Evolutionary conservation across 2,888 invertebrate genomes (phyloP), one percentile per base, ranked within the genome.

Genomic region (Linnaemya vulpina): DNA sequence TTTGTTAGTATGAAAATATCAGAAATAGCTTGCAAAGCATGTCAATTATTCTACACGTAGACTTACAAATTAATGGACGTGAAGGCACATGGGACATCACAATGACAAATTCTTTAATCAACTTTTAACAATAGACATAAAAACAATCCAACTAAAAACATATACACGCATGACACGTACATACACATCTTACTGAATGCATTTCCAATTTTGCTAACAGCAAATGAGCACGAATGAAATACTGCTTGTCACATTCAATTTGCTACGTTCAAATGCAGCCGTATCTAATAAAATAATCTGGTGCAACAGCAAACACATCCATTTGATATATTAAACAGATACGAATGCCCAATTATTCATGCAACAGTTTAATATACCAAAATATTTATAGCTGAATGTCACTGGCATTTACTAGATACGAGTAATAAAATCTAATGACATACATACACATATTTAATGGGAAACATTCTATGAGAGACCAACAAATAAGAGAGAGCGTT

Each of bases 401-500:
- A 65, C 30, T 75, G 55, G 30, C 43, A 75, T 65, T 25, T 15
- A 75, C n/a, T n/a, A n/a, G n/a, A n/a, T n/a, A n/a, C n/a, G n/a
- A n/a, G n/a, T n/a, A n/a, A n/a, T n/a, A n/a, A n/a, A n/a, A n/a
- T n/a, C n/a, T n/a, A n/a, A n/a, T n/a, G n/a, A n/a, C n/a, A n/a
- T n/a, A n/a, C n/a, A n/a, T n/a, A n/a, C n/a, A n/a, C n/a, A n/a
- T n/a, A n/a, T 20, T 43, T 15, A 17, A 30, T 60, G 43, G 17
- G 25, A 22, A 22, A 25, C 4, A 5, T 68, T 40, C 3, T 20
- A 35, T 20, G 51, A 68, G 43, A 40, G 10, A 30, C 30, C 22
- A 8, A 51, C 11, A 40, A 51, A 55, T 55, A 43, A 43, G 38
- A 25, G 51, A 38, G n/a, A 51, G n/a, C 22, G 49, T 38, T 22